Evolutionary conservation across 1,140 invertebrate species (phyloP).

Genomic region (Brachionus manjavacas): DNA sequence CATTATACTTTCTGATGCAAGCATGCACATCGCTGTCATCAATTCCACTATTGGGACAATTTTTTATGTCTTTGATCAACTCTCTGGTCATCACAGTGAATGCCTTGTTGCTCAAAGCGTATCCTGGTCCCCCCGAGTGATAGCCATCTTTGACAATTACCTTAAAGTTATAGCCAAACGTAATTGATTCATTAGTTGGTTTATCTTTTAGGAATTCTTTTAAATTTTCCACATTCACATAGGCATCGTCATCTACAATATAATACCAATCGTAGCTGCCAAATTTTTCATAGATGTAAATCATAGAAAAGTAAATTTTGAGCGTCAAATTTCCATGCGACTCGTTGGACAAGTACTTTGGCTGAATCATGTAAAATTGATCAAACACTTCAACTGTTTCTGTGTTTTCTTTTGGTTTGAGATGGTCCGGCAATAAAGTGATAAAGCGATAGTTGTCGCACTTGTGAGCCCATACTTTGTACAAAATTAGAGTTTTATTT

Average conservation of each 20-base stretch:
- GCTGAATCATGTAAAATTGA: constrained; percentile 2
- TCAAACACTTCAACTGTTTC: neutral
- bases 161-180: constrained; percentile 27
- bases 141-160: neutral
- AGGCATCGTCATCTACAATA: constrained; percentile 90
- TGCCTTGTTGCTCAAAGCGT: constrained; percentile 48
- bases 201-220: constrained; percentile 49
- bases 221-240: constrained; percentile 61
- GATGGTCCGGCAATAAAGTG: neutral
- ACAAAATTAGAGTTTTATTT: neutral
- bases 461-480: neutral
- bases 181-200: constrained; percentile 44
- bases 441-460: neutral
- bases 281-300: constrained; percentile 58
- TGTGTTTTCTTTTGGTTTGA: neutral
- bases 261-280: constrained; percentile 74
- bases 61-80: neutral
- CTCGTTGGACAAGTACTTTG: neutral
- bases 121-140: constrained; percentile 48
- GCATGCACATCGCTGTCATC: neutral
- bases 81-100: neutral
- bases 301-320: neutral
- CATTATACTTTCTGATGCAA: neutral
- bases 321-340: neutral
- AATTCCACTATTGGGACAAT: neutral